These are phyloP conservation scores for Mycalesis mineus DNA, from an alignment of 2,888 invertebrate species.

Conservation along the genomic window DNA sequence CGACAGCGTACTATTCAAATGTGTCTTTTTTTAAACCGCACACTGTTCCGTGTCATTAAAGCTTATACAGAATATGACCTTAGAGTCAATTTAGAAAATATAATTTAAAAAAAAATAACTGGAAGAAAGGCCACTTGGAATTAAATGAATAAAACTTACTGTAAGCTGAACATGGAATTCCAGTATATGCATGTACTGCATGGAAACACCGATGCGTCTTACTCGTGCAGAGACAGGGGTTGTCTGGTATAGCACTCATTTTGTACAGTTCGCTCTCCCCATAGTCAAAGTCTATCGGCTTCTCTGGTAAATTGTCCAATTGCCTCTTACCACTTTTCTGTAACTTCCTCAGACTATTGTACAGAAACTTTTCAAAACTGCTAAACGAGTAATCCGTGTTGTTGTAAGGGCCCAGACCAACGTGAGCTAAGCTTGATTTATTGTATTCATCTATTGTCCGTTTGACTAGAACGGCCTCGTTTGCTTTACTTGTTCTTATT, in stretches of 20 bases:
- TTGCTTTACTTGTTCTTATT: conserved; percentile 92
- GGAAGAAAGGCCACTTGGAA: not conserved
- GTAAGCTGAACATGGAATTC: conserved; percentile 91
- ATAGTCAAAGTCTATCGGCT: conserved; percentile 70
- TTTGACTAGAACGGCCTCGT: conserved; percentile 92
- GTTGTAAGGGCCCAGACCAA: conserved; percentile 80
- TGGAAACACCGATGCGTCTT: conserved; percentile 94
- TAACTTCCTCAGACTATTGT: conserved; percentile 88
- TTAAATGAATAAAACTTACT: conserved; percentile 77
- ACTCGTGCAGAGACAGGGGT: conserved; percentile 89
- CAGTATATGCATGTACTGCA: conserved; percentile 94
- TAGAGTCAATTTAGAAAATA: no score
- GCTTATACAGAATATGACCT: no score
- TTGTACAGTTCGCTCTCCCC: conserved; percentile 78
- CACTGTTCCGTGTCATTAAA: no score
- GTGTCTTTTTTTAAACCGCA: no score
- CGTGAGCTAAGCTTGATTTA: conserved; percentile 84
- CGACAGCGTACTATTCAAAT: no score
- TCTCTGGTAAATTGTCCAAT: conserved; percentile 80
- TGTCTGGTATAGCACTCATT: conserved; percentile 81
- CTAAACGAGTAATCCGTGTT: conserved; percentile 83
- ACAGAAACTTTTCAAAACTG: conserved; percentile 92
- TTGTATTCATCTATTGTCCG: conserved; percentile 91
- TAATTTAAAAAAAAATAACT: no score
- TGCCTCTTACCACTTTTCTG: conserved; percentile 83